Base-by-base conservation (phyloP, 1,140 invertebrate genomes). In the Drosophila pandora region DNA sequence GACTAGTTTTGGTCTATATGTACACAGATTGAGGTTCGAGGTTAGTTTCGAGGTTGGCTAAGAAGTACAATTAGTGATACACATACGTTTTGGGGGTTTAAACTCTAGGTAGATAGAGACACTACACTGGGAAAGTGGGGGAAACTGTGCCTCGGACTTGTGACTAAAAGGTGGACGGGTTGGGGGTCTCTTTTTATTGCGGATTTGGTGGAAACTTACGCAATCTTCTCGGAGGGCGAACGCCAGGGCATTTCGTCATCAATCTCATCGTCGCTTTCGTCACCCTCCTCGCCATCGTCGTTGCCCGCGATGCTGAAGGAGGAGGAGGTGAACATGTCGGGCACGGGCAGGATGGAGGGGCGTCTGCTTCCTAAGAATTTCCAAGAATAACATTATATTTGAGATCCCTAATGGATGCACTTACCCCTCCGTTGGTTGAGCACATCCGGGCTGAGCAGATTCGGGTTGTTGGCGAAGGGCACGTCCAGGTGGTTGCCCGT, bases 221-320 rank as follows among this genome's bases (percentile, higher is more conserved):
- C 95, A 85, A 97, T 97, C 92, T 97, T 97, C 92, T 97, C 96
- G 45, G 96, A 97, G 0, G 96, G 96, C 2, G 96, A 96, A 75
- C 96, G 93, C 96, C 96, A 97, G 2, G 96, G 96, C 23, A 97
- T 96, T 64, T 97, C 96, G 78, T 97, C 96, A 34, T 97, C 96
- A 53, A 97, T 94, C 91, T 97, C 96, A 76, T 97, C 96, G 77
- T 97, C 96, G 76, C 96, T 97, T 76, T 96, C 96, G 68, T 97
- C 96, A 0, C 93, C 95, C 64, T 95, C 95, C 34, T 94, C 95
- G 68, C 95, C 94, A 21, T 96, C 95, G 58, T 95, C 94, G 70
- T 95, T 95, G 22, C 94, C 93, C 0, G 95, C 93, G 54, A 96
- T 95, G 85, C 96, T 96, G 50, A 96, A 93, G 21, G 94, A 95